Base-by-base conservation (phyloP, 2,888 invertebrate genomes). In the Sturmia bella region DNA sequence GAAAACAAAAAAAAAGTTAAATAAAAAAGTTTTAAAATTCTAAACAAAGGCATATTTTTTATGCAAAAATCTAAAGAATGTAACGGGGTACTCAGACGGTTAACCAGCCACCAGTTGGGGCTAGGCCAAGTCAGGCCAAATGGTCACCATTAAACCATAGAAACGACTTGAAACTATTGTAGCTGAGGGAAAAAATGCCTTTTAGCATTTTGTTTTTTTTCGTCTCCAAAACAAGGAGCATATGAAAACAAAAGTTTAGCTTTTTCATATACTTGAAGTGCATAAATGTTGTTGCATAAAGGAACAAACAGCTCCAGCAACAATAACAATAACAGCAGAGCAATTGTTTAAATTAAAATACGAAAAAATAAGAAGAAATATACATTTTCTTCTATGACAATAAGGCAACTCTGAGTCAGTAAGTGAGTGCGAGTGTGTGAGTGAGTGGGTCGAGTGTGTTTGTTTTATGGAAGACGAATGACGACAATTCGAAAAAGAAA, bases 61-160 rank as follows among this genome's bases (percentile, higher is more conserved):
- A 54, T 7, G 12, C 0, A 43, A 45, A 19, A 56, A 37, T 17
- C 17, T 3, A 61, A 27, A 50, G 32, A 45, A 57, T 59, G 43
- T 52, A 76, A 76, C 68, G 66, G 69, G 61, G 68, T 57, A 81
- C 80, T 76, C 48, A 81, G 80, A 76, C 80, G 73, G 72, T 81
- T 76, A 76, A 68, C 59, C 72, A 70, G 75, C 24, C 66, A 68
- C 17, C 56, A 37, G 48, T 21, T 48, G 45, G 45, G 63, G 32
- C 48, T 48, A 66, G 43, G 74, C 68, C 68, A 61, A 63, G 52
- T 21, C 12, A 48, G 63, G 61, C 13, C 75, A 76, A 76, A 76
- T 69, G 76, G 68, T 76, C 76, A 76, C 69, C 76, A 69, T 41
- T 63, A 76, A 69, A 59, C 75, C 64, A 43, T 45, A 64, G 21